phyloP scores from a whole-genome alignment of 2,888 invertebrate genomes.

The Cephalotes varians region DNA sequence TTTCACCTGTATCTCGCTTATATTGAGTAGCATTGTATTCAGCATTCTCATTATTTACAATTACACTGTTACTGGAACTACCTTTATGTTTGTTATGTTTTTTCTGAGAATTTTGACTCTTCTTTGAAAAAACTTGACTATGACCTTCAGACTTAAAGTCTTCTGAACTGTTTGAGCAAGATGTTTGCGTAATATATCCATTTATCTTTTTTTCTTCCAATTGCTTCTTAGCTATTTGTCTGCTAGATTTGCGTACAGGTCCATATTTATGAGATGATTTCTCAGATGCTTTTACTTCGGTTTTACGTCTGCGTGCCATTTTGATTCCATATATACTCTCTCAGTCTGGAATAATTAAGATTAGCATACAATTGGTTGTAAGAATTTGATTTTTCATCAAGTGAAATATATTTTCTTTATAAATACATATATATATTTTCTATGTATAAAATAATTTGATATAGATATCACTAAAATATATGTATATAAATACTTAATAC shows the following conservation, averaged over 20 bases:
- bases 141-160: constrained; percentile 74
- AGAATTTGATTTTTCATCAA: neutral
- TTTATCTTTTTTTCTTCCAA: constrained; percentile 80
- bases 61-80: constrained; percentile 54
- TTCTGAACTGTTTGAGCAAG: constrained; percentile 71
- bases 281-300: constrained; percentile 77
- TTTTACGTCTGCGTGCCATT: constrained; percentile 83
- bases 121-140: constrained; percentile 61
- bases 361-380: constrained; percentile 11
- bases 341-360: constrained; percentile 65
- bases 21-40: constrained; percentile 57
- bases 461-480: neutral
- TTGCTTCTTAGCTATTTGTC: constrained; percentile 84
- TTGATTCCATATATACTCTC: constrained; percentile 69
- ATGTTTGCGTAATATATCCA: constrained; percentile 75
- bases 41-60: constrained; percentile 54
- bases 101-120: constrained; percentile 65
- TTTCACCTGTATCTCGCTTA: constrained; percentile 74
- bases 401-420: neutral
- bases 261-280: constrained; percentile 77
- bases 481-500: neutral
- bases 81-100: constrained; percentile 71
- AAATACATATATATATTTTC: constrained; percentile 2
- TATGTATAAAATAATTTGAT: neutral
- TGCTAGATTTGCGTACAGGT: constrained; percentile 82